Evolutionary conservation across 2,888 invertebrate species (phyloP).

Genomic region (Drosophila tanythrix): DNA sequence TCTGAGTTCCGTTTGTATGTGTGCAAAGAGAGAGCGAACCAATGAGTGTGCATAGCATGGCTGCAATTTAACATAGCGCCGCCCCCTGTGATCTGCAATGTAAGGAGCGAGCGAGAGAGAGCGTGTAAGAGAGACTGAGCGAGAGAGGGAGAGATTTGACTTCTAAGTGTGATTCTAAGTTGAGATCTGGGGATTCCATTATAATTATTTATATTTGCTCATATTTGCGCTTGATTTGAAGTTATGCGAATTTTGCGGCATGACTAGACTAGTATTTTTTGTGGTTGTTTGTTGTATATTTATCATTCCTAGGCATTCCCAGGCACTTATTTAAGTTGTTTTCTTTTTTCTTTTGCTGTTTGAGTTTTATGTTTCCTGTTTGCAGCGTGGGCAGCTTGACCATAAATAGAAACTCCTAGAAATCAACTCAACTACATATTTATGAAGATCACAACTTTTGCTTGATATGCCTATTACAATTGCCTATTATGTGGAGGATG

Average conservation of each 20-base stretch:
- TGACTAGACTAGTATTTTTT: constrained; percentile 17
- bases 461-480: not conserved
- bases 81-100: constrained; percentile 49
- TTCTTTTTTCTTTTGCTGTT: constrained; percentile 1
- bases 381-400: constrained; percentile 1
- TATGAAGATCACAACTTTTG: not conserved
- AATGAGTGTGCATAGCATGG: constrained; percentile 70
- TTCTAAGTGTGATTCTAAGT: constrained; percentile 48
- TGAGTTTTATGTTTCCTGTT: constrained; percentile 39
- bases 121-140: not conserved
- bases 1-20: constrained; percentile 1
- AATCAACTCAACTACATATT: not conserved
- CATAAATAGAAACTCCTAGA: not conserved
- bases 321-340: constrained; percentile 19
- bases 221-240: constrained; percentile 65
- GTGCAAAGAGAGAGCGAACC: constrained; percentile 40
- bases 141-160: constrained; percentile 4
- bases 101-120: constrained; percentile 1
- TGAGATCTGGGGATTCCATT: constrained; percentile 55
- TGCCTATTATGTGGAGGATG: not conserved
- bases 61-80: constrained; percentile 75
- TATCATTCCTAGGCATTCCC: constrained; percentile 32
- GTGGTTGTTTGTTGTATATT: constrained; percentile 9
- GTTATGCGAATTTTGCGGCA: constrained; percentile 59
- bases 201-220: constrained; percentile 58